Evolutionary conservation across 2,113 vertebrate genomes (phyloP), one percentile per base, ranked within the genome.

Genomic region (Seriola dumerili): DNA sequence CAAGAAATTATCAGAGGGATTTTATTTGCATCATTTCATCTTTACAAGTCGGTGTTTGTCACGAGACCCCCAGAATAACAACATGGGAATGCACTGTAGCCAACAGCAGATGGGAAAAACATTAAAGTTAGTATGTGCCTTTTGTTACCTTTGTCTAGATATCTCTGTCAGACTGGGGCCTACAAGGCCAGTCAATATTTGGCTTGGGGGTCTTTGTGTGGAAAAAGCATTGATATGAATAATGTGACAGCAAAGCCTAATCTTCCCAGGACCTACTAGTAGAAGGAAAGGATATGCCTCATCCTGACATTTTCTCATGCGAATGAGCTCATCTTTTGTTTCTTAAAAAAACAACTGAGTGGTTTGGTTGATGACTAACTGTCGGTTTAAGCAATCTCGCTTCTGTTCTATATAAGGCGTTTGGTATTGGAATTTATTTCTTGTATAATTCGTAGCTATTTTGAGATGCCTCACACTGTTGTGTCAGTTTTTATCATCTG

Each of bases 221-320:
- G 52, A 61, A 75, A 85, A 40, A 69, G 58, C 21, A 21, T 58
- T 4, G 8, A 23, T 4, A 29, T 79, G 62, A 76, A 74, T 42
- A 10, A 71, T 83, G 36, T 50, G 34, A 50, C 0, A 73, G 8
- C 4, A 42, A 54, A 59, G 34, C 21, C 0, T n/a, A 32, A 66
- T 72, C 50, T 64, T 73, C 52, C 14, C 48, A 50, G 34, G 23
- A 40, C 75, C 14, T 61, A n/a, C 81, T 62, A 71, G 68, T 23
- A 10, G 61, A 32, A 34, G 40, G 19, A 58, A 46, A 80, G 67
- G 78, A 87, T 64, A 63, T 89, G 66, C 62, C 73, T 90, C 88
- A 87, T 50, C 32, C 29, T 74, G 72, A 85, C 61, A 67, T 64
- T 71, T 85, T 75, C 76, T 48, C 52, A 57, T 44, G 68, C 64